Base-by-base conservation (phyloP, 1,140 invertebrate species). In the Pachyrhynchus sulphureomaculatus region DNA sequence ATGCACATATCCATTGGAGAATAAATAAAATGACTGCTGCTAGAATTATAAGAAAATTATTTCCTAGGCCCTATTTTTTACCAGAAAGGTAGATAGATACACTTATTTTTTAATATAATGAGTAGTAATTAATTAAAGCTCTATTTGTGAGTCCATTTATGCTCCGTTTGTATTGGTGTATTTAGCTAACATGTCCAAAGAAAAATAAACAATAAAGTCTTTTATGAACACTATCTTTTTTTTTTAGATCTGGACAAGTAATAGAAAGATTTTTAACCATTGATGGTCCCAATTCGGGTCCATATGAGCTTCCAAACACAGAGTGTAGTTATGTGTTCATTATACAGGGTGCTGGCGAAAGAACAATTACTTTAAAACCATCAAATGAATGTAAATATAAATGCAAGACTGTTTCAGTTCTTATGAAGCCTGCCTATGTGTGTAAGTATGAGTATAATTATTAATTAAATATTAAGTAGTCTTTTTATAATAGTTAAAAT, bases 311-410 rank as follows among this genome's bases (percentile, higher is more conserved):
- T 71, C 89, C 89, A 24, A 83, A 85, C 70, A 84, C 88, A 18
- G 89, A 91, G 76, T 91, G 89, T 70, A 87, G 84, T 45, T 89
- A 85, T 76, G 82, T 90, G 23, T 86, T 89, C 74, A 39, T 91
- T 20, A 80, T 84, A 62, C 86, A 86, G 71, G 81, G 83, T 32
- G 81, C 76, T 74, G 89, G 89, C 8, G 77, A 81, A 62, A 80
- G 88, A 67, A 77, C 83, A 24, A 80, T 91, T 64, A 76, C 83
- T 57, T 73, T 92, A 47, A 75, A 81, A 66, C 87, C 89, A 13
- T 84, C 87, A 24, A 77, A 81, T 58, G 86, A 88, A 73, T 91
- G 90, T 70, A 72, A 69, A 66, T 68, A 81, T 67, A 79, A 83
- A 56, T 92, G 89, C 72, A 82, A 79, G 72, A 72, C 82, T 23